Base-by-base conservation (phyloP, 2,797 vertebrate genomes). In the Odontamblyopus rebecca region DNA sequence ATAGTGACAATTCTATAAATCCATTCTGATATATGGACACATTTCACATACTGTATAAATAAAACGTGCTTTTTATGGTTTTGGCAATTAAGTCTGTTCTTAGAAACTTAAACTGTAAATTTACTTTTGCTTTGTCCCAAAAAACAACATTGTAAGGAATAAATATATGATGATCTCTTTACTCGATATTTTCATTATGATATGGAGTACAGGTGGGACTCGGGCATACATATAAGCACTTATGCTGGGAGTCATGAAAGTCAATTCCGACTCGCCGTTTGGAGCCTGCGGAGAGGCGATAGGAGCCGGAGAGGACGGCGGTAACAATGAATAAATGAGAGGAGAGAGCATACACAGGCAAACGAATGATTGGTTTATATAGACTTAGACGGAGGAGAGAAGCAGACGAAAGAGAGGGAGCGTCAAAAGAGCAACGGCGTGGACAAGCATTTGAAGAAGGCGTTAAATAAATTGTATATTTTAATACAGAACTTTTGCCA, bases 111-210 rank as follows among this genome's bases (percentile, higher is more conserved):
- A 35, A 38, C 35, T 13, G 19, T 4, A 13, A 5, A 41, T 38
- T 13, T 41, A 5, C 11, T 35, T 63, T 63, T 15, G 35, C 18
- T 5, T 4, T 5, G 30, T 8, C n/a, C 13, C 30, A 63, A 71
- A 71, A 38, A 54, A 23, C 23, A 16, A 19, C 30, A 19, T 41
- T 18, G 19, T 19, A 32, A 19, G 9, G 11, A 48, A 32, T 26
- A 19, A 67, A 13, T 26, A 41, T 18, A 51, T 71, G 2, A 3
- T 23, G 41, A 75, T 61, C 4, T 44, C 59, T 59, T 35, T 68
- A 29, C 50, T 65, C 63, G 41, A 35, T 9, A 51, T 66, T 83
- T 84, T 78, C 70, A 75, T 78, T 72, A 75, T 73, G 64, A 78
- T 73, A 72, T 66, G 13, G 44, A 3, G 73, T 68, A 67, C 23